Evolutionary conservation across 2,888 invertebrate genomes (phyloP).

Genomic region (Auanema freiburgensis): DNA sequence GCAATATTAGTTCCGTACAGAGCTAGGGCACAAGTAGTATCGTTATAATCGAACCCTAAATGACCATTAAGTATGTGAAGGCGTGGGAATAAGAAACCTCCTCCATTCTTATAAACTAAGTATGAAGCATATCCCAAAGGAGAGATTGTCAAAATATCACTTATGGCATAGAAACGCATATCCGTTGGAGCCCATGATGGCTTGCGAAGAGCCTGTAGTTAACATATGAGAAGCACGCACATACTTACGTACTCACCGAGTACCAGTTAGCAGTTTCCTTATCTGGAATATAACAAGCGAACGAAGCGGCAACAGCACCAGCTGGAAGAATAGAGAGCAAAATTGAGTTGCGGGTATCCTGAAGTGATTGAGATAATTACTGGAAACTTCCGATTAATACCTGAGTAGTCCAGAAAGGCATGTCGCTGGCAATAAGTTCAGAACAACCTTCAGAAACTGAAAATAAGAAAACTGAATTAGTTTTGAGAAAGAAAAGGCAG

Average conservation of each 20-base stretch:
- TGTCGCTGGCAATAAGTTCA: constrained; percentile 10
- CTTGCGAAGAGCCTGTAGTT: constrained; percentile 37
- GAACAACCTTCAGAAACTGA: constrained; percentile 1
- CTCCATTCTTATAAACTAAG: constrained; percentile 60
- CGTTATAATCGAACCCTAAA: constrained; percentile 57
- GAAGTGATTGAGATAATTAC: constrained; percentile 7
- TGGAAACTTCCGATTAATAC: constrained; percentile 14
- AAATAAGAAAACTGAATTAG: background rate
- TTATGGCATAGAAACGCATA: constrained; percentile 42
- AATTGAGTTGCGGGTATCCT: constrained; percentile 54
- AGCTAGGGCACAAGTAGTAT: constrained; percentile 53
- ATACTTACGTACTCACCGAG: constrained; percentile 26
- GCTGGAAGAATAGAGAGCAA: constrained; percentile 49
- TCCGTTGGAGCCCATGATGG: constrained; percentile 54
- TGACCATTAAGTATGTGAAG: too few relatives aligned
- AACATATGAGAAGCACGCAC: too few relatives aligned
- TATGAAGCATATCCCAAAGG: constrained; percentile 61
- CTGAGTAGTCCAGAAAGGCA: constrained; percentile 50
- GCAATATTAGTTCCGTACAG: constrained; percentile 51
- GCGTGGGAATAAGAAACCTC: constrained; percentile 34
- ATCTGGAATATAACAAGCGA: constrained; percentile 37
- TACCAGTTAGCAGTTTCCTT: constrained; percentile 42
- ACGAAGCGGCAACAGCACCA: constrained; percentile 44
- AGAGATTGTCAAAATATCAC: constrained; percentile 50
- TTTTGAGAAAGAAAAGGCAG: background rate